Base-by-base conservation (phyloP, 2,113 vertebrate genomes). In the Ctenodactylus gundi region DNA sequence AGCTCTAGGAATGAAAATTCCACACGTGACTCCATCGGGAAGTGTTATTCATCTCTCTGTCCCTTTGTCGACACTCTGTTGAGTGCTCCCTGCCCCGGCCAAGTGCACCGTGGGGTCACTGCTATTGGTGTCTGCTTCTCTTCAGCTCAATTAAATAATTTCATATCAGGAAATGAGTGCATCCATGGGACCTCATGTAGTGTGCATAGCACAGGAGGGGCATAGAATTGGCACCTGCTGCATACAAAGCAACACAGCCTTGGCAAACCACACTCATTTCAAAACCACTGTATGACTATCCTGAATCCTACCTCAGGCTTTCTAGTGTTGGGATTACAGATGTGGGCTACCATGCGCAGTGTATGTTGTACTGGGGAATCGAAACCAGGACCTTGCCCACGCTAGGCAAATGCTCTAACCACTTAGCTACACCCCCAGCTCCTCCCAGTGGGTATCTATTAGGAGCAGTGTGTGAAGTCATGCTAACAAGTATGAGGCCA, bases 11-110 rank as follows among this genome's bases (percentile, higher is more conserved):
- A 14, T 20, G 13, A 23, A 39, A 14, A 11, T 67, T 13, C 31
- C 10, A 60, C 0, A 0, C 2, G 14, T 25, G 31, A 27, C 4
- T 10, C 23, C n/a, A n/a, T n/a, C n/a, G n/a, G n/a, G n/a, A n/a
- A n/a, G n/a, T n/a, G n/a, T n/a, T n/a, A n/a, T 41, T 27, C 53
- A 2, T 1, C 27, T 51, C 7, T 3, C 2, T 0, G 27, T 23
- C 29, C 14, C 55, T 14, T 68, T 53, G 18, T 1, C 20, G 8
- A 0, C 64, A 11, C 21, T 60, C 49, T 36, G 27, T n/a, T 15
- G n/a, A 36, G 62, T 7, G 36, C 4, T 15, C 3, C 70, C 7
- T 46, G 20, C 36, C 20, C 15, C 18, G 29, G 27, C 11, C 15
- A 25, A 44, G 5, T 17, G 1, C 3, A 17, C 29, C 12, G 25